Evolutionary conservation across 2,797 vertebrate genomes (phyloP).

Genomic region (Micromesistius poutassou): DNA sequence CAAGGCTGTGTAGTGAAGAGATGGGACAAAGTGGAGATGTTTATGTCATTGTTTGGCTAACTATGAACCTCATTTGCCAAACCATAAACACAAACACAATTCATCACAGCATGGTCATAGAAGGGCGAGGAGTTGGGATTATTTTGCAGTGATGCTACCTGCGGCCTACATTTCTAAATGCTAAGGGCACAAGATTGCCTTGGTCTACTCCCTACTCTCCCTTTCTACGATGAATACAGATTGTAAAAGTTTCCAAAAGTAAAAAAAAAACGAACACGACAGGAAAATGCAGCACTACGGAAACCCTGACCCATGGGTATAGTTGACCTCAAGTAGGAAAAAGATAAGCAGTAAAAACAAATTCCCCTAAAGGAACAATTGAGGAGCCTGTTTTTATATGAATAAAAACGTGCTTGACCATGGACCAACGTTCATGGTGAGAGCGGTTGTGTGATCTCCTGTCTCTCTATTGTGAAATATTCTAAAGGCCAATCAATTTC

Average conservation of each 20-base stretch:
- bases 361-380: neutral
- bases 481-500: slow-evolving; percentile 1
- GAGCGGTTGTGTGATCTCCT: neutral
- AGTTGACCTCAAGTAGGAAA: neutral
- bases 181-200: neutral
- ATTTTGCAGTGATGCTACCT: neutral
- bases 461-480: neutral
- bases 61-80: neutral
- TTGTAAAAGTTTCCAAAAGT: neutral
- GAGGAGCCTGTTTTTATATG: neutral
- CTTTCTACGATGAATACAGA: neutral
- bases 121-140: neutral
- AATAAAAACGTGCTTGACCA: neutral
- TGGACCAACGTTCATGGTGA: neutral
- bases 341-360: neutral
- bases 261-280: neutral
- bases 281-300: neutral
- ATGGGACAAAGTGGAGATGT: neutral
- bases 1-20: neutral
- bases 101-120: neutral
- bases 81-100: neutral
- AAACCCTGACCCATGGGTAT: neutral
- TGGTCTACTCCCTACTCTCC: neutral
- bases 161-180: neutral
- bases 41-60: neutral